Base-by-base conservation (phyloP, 2,113 vertebrate genomes). In the Callipepla californica region DNA sequence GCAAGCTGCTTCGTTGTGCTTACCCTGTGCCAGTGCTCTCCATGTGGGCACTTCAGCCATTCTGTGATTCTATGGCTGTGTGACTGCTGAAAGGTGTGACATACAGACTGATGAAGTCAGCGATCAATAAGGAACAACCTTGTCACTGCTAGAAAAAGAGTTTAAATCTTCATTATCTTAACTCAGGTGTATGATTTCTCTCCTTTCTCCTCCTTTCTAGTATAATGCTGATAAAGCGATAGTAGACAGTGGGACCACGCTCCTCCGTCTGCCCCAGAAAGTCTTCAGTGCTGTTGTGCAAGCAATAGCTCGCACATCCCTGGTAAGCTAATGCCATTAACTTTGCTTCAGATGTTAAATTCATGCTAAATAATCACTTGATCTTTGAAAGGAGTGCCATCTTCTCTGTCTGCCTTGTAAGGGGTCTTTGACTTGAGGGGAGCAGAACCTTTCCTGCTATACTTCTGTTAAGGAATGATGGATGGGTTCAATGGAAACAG, bases 171-270 rank as follows among this genome's bases (percentile, higher is more conserved):
- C 73, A 20, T 96, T 53, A 69, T 21, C 34, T 83, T 48, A 66
- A 85, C 59, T 62, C 32, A 30, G 57, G 30, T 17, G 5, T 18
- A 40, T 86, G 75, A 94, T 38, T 34, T 47, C 15, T 69, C 32
- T 89, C 53, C 19, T n/a, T 38, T 57, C 23, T 17, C 79, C 40
- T 25, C 18, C 36, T 66, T 88, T 89, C 66, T 83, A 99, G 99
- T 99, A 99, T 51, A 99, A 99, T 34, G 97, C 97, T 0, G 99
- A 99, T 94, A 99, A 99, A 97, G 99, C 99, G 7, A 99, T 99
- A 69, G 99, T 99, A 81, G 99, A 99, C 97, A 99, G 99, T 9
- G 99, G 99, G 40, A 99, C 99, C 66, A 99, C 99, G 0, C 98
- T 99, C 57, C 98, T 99, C 69, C 98, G 99, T 62, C 98, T 99